Base-by-base conservation (phyloP, 2,113 vertebrate species). In the Tamias sibiricus region DNA sequence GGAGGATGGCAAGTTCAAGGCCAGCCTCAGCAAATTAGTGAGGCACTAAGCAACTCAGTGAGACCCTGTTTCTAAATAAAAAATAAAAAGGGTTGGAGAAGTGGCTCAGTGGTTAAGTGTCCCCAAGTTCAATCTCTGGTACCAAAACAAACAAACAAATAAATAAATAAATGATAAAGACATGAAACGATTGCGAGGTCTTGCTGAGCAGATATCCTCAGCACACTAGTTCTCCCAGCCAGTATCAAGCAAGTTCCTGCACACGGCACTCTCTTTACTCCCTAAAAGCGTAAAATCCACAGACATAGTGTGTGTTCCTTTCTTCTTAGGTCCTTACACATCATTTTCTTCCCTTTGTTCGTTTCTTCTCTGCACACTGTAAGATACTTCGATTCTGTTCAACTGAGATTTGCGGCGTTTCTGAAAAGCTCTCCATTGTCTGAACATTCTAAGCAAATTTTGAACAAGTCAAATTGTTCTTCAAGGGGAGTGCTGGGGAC, bases 341-440 rank as follows among this genome's bases (percentile, higher is more conserved):
- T n/a, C 37, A 68, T 88, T 69, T 77, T 59, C 75, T 85, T 77
- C 7, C 4, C 22, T 71, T 71, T 81, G 6, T 77, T 68, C 11
- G 49, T 92, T 77, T 17, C 44, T 79, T 83, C 26, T 91, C 17
- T 86, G 69, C 10, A 68, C 2, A 26, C 2, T 66, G 80, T 47
- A 47, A 30, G 13, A 74, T 76, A 47, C 13, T 82, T 91, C 40
- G 59, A 76, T 66, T 91, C 37, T 87, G 86, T n/a, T 75, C 42
- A 95, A 81, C 32, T 91, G 26, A 91, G 91, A 93, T 69, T 42
- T 72, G 37, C 85, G 26, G 22, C 35, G 13, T 83, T 95, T 59
- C 49, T 49, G 12, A 37, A 35, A 95, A 17, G 1, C 26, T 90
- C 68, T 83, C 40, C 81, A 68, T 90, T 44, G 20, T 59, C 40